Evolutionary conservation across 2,113 vertebrate genomes (phyloP), one percentile per base, ranked within the genome.

Genomic region (Strix aluco): DNA sequence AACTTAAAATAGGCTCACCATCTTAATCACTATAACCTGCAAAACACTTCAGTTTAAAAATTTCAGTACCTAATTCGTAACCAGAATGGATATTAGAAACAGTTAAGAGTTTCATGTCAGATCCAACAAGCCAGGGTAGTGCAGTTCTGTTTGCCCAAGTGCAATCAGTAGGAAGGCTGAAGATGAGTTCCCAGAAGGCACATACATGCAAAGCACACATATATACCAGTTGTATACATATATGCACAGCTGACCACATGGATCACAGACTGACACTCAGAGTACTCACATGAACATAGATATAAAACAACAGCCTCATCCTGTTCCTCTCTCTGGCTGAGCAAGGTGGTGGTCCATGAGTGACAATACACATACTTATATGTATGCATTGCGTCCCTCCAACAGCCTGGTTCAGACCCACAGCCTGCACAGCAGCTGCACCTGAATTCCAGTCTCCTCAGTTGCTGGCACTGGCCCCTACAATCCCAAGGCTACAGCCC

Each of bases 211-310:
- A 63, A 80, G 32, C 6, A 40, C 6, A 27, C 5, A 20, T 88
- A 12, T 38, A 8, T 36, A 13, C 7, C 10, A 17, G 7, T 3
- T 16, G 5, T 13, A 40, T 19, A 29, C 14, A 47, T 0, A 1
- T 19, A 13, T 3, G 6, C 13, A 29, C 1, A 36, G 18, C 4
- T 13, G 12, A 13, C 5, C 11, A 58, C 8, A 21, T 6, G 32
- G n/a, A 27, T 32, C 10, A 57, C 46, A n/a, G 69, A 10, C 3
- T n/a, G 20, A 17, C 16, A 23, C 32, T 13, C 8, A 34, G n/a
- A 40, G 8, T 11, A 23, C 22, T 44, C 30, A 6, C 17, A 19
- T 40, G 22, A 38, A 25, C 1, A 1, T 1, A 49, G 27, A 55
- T 9, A 62, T 18, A 32, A 13, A 69, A 10, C 12, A 26, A 30